Base-by-base conservation (phyloP, 35 echinoderm and acorn worm genomes). In the Apostichopus japonicus region DNA sequence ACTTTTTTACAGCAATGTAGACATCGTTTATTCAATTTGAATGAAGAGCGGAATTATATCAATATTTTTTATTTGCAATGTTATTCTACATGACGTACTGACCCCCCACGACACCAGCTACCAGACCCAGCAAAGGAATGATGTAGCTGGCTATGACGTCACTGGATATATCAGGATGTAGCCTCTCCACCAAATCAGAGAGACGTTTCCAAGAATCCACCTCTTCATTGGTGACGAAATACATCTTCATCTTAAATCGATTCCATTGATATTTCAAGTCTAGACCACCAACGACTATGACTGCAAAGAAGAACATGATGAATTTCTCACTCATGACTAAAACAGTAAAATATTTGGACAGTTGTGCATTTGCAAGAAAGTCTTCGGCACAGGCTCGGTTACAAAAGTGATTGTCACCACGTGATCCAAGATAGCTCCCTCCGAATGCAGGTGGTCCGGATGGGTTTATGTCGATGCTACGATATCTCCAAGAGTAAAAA, bases 221-320 rank as follows among this genome's bases (percentile, higher is more conserved):
- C 17, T 83, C 80, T n/a, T 13, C 11, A 17, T 17, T 21, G 71
- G 21, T 75, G 11, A 7, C 11, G 5, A 83, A 83, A 55, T 83
- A 21, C 33, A 83, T 21, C 17, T 83, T 83, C 80, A 83, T 83
- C 55, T 83, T 83, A 22, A 83, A 83, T 6, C 10, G 55, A 55
- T 83, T 53, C 80, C 80, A 83, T n/a, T 83, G 22, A 83, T 83
- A 83, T 83, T 83, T 83, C 55, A 83, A 55, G 80, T 83, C 80
- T 27, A 83, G 13, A 19, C 80, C 51, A 83, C 80, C 80, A 17
- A 83, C 80, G 14, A 53, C 27, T 4, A 83, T 53, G 2, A 83
- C 17, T 8, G 51, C 51, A 8, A 83, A 83, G 1, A 54, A 4
- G 11, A 56, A 14, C 10, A 83, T 17, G 51, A 83, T 53, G 8